phyloP scores from a whole-genome alignment of 2,113 vertebrate genomes.

The Xenopus tropicalis region UCB_Xtro_10.0 CM004443.2:33969001-33969500 shows the following conservation, averaged over 20 bases:
- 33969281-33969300: constrained; percentile 37
- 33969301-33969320: constrained; percentile 33
- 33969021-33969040: background rate
- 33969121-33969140: background rate
- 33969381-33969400: constrained; percentile 32
- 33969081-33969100: background rate
- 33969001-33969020: background rate
- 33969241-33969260: constrained; percentile 39
- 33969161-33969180: constrained; percentile 9
- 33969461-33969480: background rate
- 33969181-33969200: constrained; percentile 18
- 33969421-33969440: constrained; percentile 15
- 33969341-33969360: constrained; percentile 37
- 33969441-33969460: constrained; percentile 11
- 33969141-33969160: constrained; percentile 12
- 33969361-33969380: constrained; percentile 36
- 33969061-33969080: background rate
- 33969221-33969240: constrained; percentile 28
- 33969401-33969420: constrained; percentile 33
- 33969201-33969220: constrained; percentile 34
- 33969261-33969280: constrained; percentile 39
- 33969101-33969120: background rate
- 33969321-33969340: constrained; percentile 41
- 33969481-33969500: background rate
- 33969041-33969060: background rate